Conservation (phyloP, 2,888 invertebrate species). For the Pyrrhia umbra region DNA sequence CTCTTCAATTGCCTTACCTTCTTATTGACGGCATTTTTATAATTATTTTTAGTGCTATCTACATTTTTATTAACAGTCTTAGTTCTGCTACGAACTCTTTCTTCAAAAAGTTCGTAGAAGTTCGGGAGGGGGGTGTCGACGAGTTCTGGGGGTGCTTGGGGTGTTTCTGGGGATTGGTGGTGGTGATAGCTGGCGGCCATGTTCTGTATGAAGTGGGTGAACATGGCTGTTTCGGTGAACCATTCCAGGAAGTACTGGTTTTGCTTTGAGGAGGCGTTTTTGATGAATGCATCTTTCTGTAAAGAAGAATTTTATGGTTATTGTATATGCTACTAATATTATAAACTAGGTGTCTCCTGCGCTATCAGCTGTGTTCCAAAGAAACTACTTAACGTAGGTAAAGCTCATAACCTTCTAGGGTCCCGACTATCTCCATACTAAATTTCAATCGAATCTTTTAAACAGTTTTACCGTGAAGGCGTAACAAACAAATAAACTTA, state of each 20-base stretch:
- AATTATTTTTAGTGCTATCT: constrained; percentile 76
- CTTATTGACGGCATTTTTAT: constrained; percentile 84
- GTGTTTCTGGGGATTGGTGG: constrained; percentile 32
- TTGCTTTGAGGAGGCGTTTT: constrained; percentile 91
- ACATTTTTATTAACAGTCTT: constrained; percentile 65
- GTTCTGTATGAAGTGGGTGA: constrained; percentile 93
- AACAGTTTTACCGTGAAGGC: too few species aligned
- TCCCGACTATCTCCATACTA: too few species aligned
- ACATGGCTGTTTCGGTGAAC: constrained; percentile 97
- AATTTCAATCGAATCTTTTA: too few species aligned
- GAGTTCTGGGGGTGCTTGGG: constrained; percentile 50
- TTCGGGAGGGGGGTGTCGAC: constrained; percentile 84
- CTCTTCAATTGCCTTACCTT: constrained; percentile 82
- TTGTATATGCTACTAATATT: too few species aligned
- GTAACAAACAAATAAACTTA: too few species aligned
- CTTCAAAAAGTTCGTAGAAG: constrained; percentile 84
- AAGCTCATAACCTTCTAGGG: too few species aligned
- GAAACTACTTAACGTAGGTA: too few species aligned
- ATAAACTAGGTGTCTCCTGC: too few species aligned
- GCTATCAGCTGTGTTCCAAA: too few species aligned
- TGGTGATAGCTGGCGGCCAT: constrained; percentile 70
- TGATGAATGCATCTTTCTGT: constrained; percentile 94
- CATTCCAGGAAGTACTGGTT: constrained; percentile 94
- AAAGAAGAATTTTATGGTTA: constrained; percentile 67
- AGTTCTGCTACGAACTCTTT: constrained; percentile 70